Conservation (phyloP, 2,113 vertebrate genomes). For the human region GRCh38 chr15:31585001-31585500, state of each 20-base stretch:
- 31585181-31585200: background rate
- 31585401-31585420: background rate
- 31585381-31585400: background rate
- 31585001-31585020: background rate
- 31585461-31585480: background rate
- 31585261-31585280: background rate
- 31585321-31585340: no score
- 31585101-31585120: background rate
- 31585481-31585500: no score
- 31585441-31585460: background rate
- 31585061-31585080: background rate
- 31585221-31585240: no score
- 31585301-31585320: background rate
- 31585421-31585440: background rate
- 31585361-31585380: background rate
- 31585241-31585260: background rate
- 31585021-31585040: background rate
- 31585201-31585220: background rate
- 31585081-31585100: rapidly evolving
- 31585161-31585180: background rate
- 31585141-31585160: background rate
- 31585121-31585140: background rate
- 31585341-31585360: background rate
- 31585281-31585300: background rate
- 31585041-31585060: background rate